Evolutionary conservation across 2,888 invertebrate species (phyloP).

Genomic region (Yponomeuta evonymella): DNA sequence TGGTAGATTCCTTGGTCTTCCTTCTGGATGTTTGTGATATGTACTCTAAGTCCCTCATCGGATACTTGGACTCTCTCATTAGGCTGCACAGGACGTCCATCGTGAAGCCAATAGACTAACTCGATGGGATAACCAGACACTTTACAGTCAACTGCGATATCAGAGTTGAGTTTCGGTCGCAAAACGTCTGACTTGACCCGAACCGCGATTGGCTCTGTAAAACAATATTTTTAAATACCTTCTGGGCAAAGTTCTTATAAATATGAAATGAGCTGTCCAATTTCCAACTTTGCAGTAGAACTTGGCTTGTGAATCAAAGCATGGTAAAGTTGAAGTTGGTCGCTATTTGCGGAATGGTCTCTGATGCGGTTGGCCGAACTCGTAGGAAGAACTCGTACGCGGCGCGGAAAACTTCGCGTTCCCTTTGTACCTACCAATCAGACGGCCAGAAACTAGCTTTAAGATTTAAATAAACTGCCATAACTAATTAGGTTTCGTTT

Average conservation of each 20-base stretch:
- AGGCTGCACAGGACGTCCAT: conserved; percentile 79
- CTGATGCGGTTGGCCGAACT: conserved; percentile 3
- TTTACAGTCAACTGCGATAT: conserved; percentile 91
- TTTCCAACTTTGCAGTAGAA: not conserved
- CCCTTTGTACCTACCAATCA: not conserved
- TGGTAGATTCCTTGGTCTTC: conserved; percentile 95
- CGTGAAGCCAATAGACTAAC: conserved; percentile 87
- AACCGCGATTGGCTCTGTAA: conserved; percentile 85
- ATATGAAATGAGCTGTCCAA: not conserved
- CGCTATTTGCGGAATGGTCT: conserved; percentile 5
- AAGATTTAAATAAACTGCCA: not conserved
- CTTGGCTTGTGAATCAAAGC: not conserved
- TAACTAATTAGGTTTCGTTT: not conserved
- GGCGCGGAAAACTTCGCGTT: not conserved
- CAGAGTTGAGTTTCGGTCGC: conserved; percentile 89
- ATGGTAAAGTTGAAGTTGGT: conserved; percentile 5
- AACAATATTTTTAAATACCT: conserved; percentile 23
- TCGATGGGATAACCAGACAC: conserved; percentile 90
- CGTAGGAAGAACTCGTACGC: not conserved
- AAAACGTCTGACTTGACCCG: conserved; percentile 86
- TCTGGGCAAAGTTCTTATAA: not conserved
- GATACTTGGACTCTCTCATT: conserved; percentile 77
- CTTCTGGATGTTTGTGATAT: conserved; percentile 81
- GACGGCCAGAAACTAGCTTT: not conserved
- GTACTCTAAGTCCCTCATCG: conserved; percentile 65